Percentiles rank a stretch among this genome's conserved stretches.
These are phyloP conservation scores for Madoqua kirkii DNA, from an alignment of 2,113 vertebrate species.

Conservation along the genomic window DNA sequence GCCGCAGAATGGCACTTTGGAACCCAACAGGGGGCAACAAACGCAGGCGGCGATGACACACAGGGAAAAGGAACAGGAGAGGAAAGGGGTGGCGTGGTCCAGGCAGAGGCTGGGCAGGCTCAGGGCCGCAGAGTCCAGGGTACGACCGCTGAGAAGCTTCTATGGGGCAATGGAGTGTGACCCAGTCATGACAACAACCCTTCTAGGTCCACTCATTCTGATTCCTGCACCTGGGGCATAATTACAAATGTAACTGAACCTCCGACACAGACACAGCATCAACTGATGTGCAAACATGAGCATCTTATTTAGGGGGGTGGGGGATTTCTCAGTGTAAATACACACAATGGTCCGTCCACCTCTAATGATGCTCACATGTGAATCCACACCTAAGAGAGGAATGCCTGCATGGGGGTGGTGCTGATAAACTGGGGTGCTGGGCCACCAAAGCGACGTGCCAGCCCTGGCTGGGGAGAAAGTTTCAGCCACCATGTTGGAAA, in stretches of 20 bases:
- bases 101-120: neutral
- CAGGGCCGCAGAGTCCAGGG: neutral
- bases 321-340: neutral
- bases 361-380: neutral
- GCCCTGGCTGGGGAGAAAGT: no score
- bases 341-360: neutral
- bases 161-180: rapidly evolving
- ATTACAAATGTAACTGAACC: rapidly evolving
- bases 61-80: neutral
- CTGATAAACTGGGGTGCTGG: neutral
- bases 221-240: no score
- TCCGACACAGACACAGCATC: rapidly evolving
- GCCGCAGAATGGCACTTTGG: rapidly evolving
- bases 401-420: rapidly evolving
- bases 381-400: neutral
- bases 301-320: rapidly evolving
- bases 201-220: rapidly evolving
- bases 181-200: rapidly evolving
- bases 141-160: rapidly evolving
- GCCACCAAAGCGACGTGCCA: neutral
- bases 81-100: rapidly evolving
- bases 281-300: rapidly evolving
- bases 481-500: rapidly evolving
- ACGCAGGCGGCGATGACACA: neutral
- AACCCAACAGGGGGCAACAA: neutral